A percentile compares a stretch with the other conserved stretches of the same genome.
These are phyloP conservation scores for Brachionus calyciflorus DNA, from an alignment of 1,140 invertebrate species.

Conservation along the genomic window DNA sequence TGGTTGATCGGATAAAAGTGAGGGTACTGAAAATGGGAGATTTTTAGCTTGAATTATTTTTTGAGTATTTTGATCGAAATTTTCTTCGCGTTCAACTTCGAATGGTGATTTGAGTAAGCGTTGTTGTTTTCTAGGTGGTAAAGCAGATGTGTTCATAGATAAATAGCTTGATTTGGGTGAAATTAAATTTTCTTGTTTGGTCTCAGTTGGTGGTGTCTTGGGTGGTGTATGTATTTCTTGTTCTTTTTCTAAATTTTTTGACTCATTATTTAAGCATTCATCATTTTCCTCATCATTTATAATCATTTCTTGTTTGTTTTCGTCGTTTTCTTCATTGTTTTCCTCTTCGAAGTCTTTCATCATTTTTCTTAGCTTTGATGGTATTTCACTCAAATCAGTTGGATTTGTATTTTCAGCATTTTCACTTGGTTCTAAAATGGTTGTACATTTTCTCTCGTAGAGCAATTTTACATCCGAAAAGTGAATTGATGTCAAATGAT, in stretches of 20 bases:
- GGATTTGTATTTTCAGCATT: neutral
- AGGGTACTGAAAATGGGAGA: slow-evolving; percentile 8
- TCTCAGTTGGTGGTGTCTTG: neutral
- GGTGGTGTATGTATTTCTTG: slow-evolving; percentile 42
- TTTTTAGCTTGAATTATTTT: neutral
- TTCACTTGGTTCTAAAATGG: neutral
- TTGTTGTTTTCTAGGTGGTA: slow-evolving; percentile 43
- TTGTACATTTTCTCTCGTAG: slow-evolving; percentile 36
- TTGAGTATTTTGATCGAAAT: neutral
- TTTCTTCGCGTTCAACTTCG: neutral
- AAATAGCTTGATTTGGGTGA: slow-evolving; percentile 18
- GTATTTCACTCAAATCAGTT: neutral
- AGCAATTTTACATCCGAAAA: slow-evolving; percentile 37
- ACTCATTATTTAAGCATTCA: neutral
- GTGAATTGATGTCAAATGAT: slow-evolving; percentile 37
- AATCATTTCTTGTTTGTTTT: neutral
- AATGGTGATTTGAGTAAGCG: slow-evolving; percentile 29
- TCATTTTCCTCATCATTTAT: neutral
- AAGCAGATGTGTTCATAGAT: neutral
- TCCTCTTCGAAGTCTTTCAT: slow-evolving; percentile 10
- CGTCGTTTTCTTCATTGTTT: neutral
- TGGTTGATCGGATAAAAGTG: slow-evolving; percentile 16
- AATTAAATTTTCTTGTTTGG: neutral
- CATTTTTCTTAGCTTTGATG: slow-evolving; percentile 16
- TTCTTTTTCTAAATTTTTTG: slow-evolving; percentile 28